Conservation (phyloP, 2,797 vertebrate species). For the Valencia hispanica region DNA sequence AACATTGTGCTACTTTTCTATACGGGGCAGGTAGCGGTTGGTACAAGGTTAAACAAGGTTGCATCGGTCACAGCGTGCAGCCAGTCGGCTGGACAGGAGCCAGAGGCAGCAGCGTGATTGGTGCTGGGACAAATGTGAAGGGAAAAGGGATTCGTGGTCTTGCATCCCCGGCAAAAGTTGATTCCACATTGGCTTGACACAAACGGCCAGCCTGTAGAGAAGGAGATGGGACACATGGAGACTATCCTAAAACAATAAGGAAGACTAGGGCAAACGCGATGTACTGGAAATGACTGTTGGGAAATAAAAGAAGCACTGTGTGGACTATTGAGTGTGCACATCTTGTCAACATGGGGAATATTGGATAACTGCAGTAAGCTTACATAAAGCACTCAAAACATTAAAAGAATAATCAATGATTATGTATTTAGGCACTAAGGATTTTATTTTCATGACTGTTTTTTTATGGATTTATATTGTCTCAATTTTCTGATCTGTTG, state of each 20-base stretch:
- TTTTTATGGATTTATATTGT: not conserved
- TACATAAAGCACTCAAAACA: not conserved
- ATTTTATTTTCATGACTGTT: no score
- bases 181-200: slow-evolving; percentile 55
- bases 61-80: slow-evolving; percentile 20
- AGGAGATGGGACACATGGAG: slow-evolving; percentile 35
- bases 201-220: slow-evolving; percentile 32
- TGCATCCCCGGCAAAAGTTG: slow-evolving; percentile 24
- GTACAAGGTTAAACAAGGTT: slow-evolving; percentile 52
- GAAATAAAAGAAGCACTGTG: slow-evolving; percentile 4
- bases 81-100: slow-evolving; percentile 38
- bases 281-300: slow-evolving; percentile 19
- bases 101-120: slow-evolving; percentile 56
- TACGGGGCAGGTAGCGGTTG: slow-evolving; percentile 15
- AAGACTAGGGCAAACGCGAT: not conserved
- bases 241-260: slow-evolving; percentile 23
- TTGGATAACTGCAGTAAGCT: not conserved
- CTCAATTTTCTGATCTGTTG: not conserved
- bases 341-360: slow-evolving; percentile 6
- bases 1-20: slow-evolving; percentile 11
- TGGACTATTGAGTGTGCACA: slow-evolving; percentile 1
- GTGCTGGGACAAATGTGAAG: slow-evolving; percentile 58
- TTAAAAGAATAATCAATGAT: no score
- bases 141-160: slow-evolving; percentile 62
- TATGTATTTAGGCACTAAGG: no score